Evolutionary conservation across 2,113 vertebrate species (phyloP).

Genomic region (Rhinoderma darwinii): DNA sequence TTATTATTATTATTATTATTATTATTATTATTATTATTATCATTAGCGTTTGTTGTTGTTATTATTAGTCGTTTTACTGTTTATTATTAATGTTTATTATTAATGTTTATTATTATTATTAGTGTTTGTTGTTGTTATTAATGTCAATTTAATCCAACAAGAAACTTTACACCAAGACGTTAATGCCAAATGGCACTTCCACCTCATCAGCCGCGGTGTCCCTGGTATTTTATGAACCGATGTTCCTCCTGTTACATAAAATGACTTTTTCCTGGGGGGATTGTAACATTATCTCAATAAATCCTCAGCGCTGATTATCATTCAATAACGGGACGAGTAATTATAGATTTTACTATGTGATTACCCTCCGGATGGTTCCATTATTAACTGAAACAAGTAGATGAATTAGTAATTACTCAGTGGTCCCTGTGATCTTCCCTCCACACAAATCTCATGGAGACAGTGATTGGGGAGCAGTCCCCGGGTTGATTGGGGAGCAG

Average conservation of each 20-base stretch:
- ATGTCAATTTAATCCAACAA: too few relatives aligned
- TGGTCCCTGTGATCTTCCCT: neutral
- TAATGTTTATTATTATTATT: too few relatives aligned
- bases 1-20: too few relatives aligned
- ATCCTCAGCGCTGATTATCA: neutral
- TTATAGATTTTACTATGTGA: slow-evolving; percentile 38
- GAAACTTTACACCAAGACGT: neutral
- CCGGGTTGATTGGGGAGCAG: neutral
- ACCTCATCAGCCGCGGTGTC: neutral
- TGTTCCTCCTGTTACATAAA: neutral
- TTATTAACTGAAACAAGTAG: slow-evolving; percentile 25
- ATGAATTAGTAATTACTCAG: slow-evolving; percentile 35
- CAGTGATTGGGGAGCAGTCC: neutral
- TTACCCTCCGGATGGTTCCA: slow-evolving; percentile 7
- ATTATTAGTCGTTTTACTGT: too few relatives aligned
- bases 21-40: too few relatives aligned
- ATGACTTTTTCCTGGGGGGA: neutral
- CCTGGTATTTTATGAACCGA: neutral
- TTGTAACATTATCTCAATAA: slow-evolving; percentile 22
- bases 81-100: too few relatives aligned
- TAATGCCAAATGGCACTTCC: too few relatives aligned
- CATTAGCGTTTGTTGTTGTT: too few relatives aligned
- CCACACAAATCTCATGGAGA: neutral
- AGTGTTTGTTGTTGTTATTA: too few relatives aligned
- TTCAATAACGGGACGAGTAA: neutral